Evolutionary conservation across 2,113 vertebrate genomes (phyloP).

Genomic region (Melanocharis versteri): DNA sequence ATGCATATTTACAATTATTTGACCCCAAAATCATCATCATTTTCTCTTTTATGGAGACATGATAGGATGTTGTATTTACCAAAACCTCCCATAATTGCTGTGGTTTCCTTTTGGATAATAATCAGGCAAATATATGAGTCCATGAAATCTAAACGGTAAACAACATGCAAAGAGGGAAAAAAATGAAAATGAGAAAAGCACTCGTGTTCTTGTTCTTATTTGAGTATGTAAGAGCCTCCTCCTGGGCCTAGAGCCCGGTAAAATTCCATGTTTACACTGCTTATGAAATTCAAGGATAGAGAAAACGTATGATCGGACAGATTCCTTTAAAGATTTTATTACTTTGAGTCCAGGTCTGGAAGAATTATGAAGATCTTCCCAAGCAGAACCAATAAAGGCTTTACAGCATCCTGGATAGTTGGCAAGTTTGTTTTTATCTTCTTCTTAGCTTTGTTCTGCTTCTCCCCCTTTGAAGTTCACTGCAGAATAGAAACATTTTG

Average conservation of each 20-base stretch:
- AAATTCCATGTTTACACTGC: conserved; percentile 47
- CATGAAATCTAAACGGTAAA: conserved; percentile 23
- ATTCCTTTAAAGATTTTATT: conserved; percentile 57
- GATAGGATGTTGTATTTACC: background rate
- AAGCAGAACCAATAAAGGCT: conserved; percentile 53
- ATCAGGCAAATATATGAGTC: background rate
- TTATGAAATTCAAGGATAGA: conserved; percentile 44
- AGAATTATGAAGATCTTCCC: conserved; percentile 38
- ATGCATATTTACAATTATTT: background rate
- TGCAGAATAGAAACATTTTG: conserved; percentile 10
- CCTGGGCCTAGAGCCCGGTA: conserved; percentile 2
- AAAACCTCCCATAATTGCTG: conserved; percentile 11
- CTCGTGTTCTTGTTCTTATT: background rate
- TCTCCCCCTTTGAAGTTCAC: background rate
- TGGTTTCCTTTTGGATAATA: conserved; percentile 21
- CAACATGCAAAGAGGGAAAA: background rate
- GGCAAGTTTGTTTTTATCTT: conserved; percentile 33
- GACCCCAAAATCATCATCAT: background rate
- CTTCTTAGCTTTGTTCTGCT: background rate
- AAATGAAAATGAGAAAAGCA: background rate
- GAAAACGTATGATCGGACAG: background rate
- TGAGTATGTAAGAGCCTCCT: background rate
- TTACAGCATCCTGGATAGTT: conserved; percentile 37
- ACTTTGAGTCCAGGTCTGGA: conserved; percentile 22
- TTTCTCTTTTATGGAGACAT: background rate